Base-by-base conservation (phyloP, 2,113 vertebrate genomes). In the Oncorhynchus nerka region DNA sequence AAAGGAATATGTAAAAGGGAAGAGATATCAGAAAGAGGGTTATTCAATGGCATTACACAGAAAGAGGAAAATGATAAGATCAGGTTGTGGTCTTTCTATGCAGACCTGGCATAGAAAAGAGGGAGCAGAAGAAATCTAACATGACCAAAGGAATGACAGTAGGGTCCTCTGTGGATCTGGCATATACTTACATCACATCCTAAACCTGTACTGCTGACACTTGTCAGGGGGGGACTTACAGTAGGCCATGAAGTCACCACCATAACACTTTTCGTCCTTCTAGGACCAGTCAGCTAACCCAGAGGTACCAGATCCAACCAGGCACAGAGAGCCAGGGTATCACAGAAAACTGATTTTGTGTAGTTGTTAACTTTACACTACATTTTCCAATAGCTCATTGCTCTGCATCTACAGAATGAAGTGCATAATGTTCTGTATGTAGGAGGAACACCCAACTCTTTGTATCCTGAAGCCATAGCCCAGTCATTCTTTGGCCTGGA, bases 71-170 rank as follows among this genome's bases (percentile, higher is more conserved):
- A 77, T 84, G 24, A 5, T 28, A 6, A 12, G 83, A 83, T 39
- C 84, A 87, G 80, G 80, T 69, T 85, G 45, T 75, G 55, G 62
- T 86, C 79, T 90, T 94, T 94, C 94, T 94, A 94, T 94, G 93
- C 91, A 68, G 72, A 70, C 62, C 72, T 26, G 48, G 87, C 93
- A 94, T 94, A 94, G 93, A 94, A 94, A 92, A 84, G 81, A 79
- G 71, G 73, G 85, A 78, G 75, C 83, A 79, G 72, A 83, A 75
- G 81, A 87, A 79, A 77, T 74, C 71, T 83, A 70, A 91, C 80
- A 87, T 68, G 79, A 81, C 78, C 86, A 88, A 92, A 92, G 87
- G 84, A 86, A 88, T 91, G 89, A 91, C 81, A 88, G 85, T 51
- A 22, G 49, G 74, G 77, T 79, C 82, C 83, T 78, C 51, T 68